Evolutionary conservation across 2,113 vertebrate species (phyloP), one percentile per base, ranked within the genome.

Genomic region (Ia io): DNA sequence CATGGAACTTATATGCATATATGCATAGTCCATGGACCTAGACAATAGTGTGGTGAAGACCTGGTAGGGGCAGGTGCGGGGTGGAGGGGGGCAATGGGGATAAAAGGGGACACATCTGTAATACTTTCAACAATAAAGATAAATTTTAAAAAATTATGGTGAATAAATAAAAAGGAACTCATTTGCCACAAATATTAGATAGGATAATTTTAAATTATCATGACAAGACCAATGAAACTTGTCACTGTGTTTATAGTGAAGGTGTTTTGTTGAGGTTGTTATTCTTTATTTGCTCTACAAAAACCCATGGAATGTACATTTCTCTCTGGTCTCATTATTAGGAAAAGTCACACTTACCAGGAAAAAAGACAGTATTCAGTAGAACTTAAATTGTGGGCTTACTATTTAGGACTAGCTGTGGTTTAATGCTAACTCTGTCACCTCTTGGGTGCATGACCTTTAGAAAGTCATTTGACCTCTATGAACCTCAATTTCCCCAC

Each of bases 161-260:
- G 23, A 59, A 59, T 59, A 59, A 59, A 59, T 59, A 59, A 59
- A 59, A 59, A 59, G 56, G 40, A 96, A 89, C 9, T 49, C n/a
- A 65, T 94, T 96, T 88, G 3, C 59, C 70, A n/a, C 18, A 96
- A 94, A 88, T 90, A 82, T 11, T 92, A 47, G 5, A 47, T 92
- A 88, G 13, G 51, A 88, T 95, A 85, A 78, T 94, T 90, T 94
- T 85, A 94, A 97, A 88, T 91, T 74, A 97, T 84, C 12, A 63
- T 92, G 77, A 91, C 40, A 90, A 94, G 14, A 32, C 47, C 25
- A 56, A 37, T 80, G 76, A 95, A 96, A 86, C 6, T 53, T 88
- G 35, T 86, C 42, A 22, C 23, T 86, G 3, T 95, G 35, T 90
- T 97, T 95, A 90, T 2, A 94, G 61, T 85, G 94, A 92, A 95